A percentile compares a stretch with the other conserved stretches of the same genome.
Conservation (phyloP, 1,140 invertebrate species). For the Ips typographus region DNA sequence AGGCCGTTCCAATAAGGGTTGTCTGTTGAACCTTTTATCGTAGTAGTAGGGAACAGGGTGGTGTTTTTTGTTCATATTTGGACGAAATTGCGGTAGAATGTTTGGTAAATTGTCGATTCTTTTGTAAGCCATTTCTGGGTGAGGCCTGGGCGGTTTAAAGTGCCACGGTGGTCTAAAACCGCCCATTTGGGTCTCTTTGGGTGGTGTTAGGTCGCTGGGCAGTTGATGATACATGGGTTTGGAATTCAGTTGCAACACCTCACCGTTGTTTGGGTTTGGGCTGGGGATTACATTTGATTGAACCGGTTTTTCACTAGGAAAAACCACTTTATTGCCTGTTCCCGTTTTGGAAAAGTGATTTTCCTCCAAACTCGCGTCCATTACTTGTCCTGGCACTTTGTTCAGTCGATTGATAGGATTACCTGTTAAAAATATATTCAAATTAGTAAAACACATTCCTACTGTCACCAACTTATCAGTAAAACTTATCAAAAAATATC, state of each 20-base stretch:
- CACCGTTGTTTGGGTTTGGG: constrained; percentile 29
- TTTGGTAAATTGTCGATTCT: constrained; percentile 61
- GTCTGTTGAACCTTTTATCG: constrained; percentile 43
- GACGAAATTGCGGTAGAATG: constrained; percentile 70
- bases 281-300: constrained; percentile 26
- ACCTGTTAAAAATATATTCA: too few relatives aligned
- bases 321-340: constrained; percentile 45
- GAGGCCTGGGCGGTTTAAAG: constrained; percentile 49
- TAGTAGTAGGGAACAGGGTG: constrained; percentile 23
- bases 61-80: constrained; percentile 53
- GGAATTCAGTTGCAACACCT: constrained; percentile 48
- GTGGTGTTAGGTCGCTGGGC: constrained; percentile 50
- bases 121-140: constrained; percentile 47
- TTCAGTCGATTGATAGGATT: constrained; percentile 44
- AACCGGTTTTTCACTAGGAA: constrained; percentile 47
- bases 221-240: constrained; percentile 52
- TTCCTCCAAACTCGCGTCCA: constrained; percentile 49
- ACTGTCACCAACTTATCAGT: too few relatives aligned
- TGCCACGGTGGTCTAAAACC: constrained; percentile 48
- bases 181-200: constrained; percentile 42
- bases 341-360: constrained; percentile 41
- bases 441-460: too few relatives aligned
- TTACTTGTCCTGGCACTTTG: constrained; percentile 48
- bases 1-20: constrained; percentile 50
- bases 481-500: too few relatives aligned